Percentiles rank a stretch among this genome's conserved stretches.
Evolutionary conservation across 2,797 vertebrate species (phyloP).

Genomic region (Acanthiza pusilla): DNA sequence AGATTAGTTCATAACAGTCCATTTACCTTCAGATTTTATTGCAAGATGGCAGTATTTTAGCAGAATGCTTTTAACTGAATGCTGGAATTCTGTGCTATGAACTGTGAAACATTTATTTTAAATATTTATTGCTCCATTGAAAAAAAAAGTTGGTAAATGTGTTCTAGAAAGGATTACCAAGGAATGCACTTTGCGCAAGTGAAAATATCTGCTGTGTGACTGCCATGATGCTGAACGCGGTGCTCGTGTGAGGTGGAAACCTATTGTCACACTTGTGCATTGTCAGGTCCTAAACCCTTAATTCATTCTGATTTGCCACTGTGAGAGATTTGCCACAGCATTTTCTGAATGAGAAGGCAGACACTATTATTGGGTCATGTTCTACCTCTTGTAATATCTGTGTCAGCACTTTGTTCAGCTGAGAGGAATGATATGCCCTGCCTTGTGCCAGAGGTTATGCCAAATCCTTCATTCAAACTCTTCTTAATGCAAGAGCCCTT

Average conservation of each 20-base stretch:
- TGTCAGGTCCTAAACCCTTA: neutral
- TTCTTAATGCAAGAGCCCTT: neutral
- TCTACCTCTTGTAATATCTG: neutral
- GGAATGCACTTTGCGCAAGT: neutral
- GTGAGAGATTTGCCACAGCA: neutral
- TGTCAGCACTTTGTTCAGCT: neutral
- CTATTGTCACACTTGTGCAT: neutral
- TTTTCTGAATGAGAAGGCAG: conserved; percentile 1
- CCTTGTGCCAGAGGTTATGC: neutral
- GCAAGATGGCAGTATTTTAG: conserved; percentile 12
- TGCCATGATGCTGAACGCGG: neutral
- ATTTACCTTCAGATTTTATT: conserved; percentile 49
- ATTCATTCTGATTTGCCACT: neutral
- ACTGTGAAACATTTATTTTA: conserved; percentile 42
- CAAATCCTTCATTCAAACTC: neutral
- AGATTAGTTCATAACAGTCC: conserved; percentile 46
- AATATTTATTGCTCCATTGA: conserved; percentile 41
- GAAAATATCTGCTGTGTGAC: neutral
- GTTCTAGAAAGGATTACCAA: neutral
- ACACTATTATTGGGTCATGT: neutral
- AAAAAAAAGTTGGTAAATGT: neutral
- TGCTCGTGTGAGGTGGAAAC: neutral
- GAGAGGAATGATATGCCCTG: neutral
- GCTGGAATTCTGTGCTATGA: conserved; percentile 34
- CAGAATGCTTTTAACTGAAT: conserved; percentile 28